phyloP scores from a whole-genome alignment of 2,797 vertebrate genomes.

The Cuculus canorus region DNA sequence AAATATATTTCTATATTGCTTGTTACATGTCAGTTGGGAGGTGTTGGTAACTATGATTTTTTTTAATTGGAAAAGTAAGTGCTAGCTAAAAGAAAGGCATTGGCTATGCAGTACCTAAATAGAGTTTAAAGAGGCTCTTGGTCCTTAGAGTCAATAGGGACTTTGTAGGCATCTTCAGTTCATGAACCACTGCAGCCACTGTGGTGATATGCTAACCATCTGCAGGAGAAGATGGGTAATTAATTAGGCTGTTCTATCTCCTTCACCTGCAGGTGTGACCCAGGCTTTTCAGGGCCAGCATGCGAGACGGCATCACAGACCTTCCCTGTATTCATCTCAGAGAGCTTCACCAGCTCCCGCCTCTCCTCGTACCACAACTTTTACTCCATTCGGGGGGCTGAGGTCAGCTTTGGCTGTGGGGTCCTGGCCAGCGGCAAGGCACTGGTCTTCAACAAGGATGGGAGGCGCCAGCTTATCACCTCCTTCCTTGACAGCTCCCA shows the following conservation, averaged over 20 bases:
- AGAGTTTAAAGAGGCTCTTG: neutral
- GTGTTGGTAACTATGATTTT: neutral
- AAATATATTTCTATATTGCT: neutral
- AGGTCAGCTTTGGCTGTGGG: conserved; percentile 96
- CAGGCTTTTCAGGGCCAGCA: conserved; percentile 94
- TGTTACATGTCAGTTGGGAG: neutral
- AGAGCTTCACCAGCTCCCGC: conserved; percentile 91
- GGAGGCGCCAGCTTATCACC: conserved; percentile 91
- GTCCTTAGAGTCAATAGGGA: neutral
- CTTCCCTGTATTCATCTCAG: conserved; percentile 93
- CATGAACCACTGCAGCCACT: neutral
- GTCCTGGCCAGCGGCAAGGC: conserved; percentile 98
- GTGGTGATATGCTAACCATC: fast-evolving
- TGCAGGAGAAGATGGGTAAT: neutral
- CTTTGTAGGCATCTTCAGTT: neutral
- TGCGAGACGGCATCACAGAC: conserved; percentile 96
- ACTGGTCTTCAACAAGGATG: conserved; percentile 95
- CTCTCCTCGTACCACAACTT: conserved; percentile 98
- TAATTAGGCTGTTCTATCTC: neutral
- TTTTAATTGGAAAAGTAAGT: neutral
- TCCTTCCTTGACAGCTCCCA: conserved; percentile 95
- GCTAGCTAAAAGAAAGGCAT: neutral
- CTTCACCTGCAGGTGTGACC: conserved; percentile 86
- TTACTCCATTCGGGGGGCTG: conserved; percentile 93
- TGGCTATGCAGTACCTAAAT: neutral